These are phyloP conservation scores for Cerastis leucographa DNA, from an alignment of 2,888 invertebrate species.

Conservation along the genomic window DNA sequence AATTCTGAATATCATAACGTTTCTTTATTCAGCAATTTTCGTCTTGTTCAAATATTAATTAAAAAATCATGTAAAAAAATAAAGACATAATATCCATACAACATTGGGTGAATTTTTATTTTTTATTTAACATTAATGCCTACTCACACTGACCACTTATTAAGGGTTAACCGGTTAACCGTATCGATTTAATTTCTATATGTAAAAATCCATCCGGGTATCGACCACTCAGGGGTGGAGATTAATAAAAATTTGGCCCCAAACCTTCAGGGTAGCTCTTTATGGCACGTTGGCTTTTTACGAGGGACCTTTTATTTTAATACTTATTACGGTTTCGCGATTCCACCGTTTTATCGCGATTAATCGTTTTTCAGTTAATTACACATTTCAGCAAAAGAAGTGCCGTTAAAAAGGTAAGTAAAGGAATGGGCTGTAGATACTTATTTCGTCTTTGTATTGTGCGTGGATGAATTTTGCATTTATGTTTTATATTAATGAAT, in stretches of 20 bases:
- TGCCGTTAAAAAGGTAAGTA: conserved; percentile 67
- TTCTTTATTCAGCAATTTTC: conserved; percentile 16
- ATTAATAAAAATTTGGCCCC: conserved; percentile 87
- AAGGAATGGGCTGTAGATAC: conserved; percentile 40
- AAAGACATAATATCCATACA: neutral
- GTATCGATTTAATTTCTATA: conserved; percentile 82
- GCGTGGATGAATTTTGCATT: conserved; percentile 15
- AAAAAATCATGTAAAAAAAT: conserved; percentile 21
- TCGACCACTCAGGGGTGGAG: conserved; percentile 80
- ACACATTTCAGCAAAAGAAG: conserved; percentile 75
- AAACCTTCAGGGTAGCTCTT: conserved; percentile 84
- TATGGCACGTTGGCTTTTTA: conserved; percentile 87
- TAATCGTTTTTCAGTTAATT: conserved; percentile 85
- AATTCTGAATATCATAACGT: conserved; percentile 39
- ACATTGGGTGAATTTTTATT: neutral
- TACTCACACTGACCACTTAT: conserved; percentile 25
- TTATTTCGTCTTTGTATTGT: conserved; percentile 20
- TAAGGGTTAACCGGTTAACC: conserved; percentile 64
- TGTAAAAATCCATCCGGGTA: conserved; percentile 80
- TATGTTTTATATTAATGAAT: neutral
- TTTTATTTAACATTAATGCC: conserved; percentile 22
- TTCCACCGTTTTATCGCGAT: conserved; percentile 84
- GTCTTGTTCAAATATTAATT: conserved; percentile 25
- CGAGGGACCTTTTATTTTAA: conserved; percentile 86
- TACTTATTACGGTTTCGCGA: conserved; percentile 86